These are phyloP conservation scores for Polyploca ridens DNA, from an alignment of 2,888 invertebrate genomes.

Conservation along the genomic window DNA sequence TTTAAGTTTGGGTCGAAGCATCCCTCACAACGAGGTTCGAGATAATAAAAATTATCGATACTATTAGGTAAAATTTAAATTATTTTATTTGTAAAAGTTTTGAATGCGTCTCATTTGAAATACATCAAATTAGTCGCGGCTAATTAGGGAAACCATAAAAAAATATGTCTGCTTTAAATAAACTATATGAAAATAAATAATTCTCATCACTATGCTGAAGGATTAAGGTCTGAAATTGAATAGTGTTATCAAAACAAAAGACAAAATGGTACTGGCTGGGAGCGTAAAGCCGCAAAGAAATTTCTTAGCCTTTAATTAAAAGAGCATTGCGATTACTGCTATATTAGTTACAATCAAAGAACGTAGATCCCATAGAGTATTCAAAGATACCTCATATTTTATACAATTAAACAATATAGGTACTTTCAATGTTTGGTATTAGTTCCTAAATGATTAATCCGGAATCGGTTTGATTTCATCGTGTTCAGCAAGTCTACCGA, in stretches of 20 bases:
- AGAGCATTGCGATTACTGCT: slow-evolving; percentile 70
- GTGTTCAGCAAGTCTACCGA: no score
- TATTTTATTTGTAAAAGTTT: no score
- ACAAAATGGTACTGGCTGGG: slow-evolving; percentile 38
- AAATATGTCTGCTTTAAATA: slow-evolving; percentile 32
- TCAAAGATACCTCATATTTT: slow-evolving; percentile 10
- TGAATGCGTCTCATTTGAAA: slow-evolving; percentile 14
- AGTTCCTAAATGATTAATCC: no score
- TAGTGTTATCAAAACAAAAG: slow-evolving; percentile 29
- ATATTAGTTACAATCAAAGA: slow-evolving; percentile 64
- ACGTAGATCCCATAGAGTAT: slow-evolving; percentile 39
- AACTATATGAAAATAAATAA: slow-evolving; percentile 12
- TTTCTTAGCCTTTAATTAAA: slow-evolving; percentile 72
- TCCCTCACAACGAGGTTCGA: no score
- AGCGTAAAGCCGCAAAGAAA: slow-evolving; percentile 60
- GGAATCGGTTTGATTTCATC: no score
- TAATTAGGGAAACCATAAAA: slow-evolving; percentile 38
- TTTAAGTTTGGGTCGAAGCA: no score
- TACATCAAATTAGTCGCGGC: slow-evolving; percentile 35
- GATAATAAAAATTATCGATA: no score
- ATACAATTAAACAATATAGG: no score
- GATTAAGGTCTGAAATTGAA: slow-evolving; percentile 22
- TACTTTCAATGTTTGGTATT: no score
- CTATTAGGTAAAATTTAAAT: no score
- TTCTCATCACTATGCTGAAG: slow-evolving; percentile 16